Percentiles rank a stretch among this genome's conserved stretches.
Conservation (phyloP, 2,797 vertebrate species). For the Pterois miles region DNA sequence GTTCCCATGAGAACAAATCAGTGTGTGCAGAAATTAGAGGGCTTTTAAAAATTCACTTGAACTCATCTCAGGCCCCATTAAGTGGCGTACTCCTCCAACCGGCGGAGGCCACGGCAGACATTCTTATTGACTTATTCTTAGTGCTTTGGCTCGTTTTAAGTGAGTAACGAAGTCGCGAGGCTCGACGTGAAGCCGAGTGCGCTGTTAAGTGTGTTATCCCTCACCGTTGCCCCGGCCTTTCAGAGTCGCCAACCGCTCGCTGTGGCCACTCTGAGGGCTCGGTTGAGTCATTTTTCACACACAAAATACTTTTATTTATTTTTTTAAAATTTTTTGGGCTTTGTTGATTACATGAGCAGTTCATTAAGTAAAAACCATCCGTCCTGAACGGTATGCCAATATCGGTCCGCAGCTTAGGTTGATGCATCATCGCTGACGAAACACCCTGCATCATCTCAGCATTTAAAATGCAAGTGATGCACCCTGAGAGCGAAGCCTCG, state of each 20-base stretch:
- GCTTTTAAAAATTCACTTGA: constrained; percentile 79
- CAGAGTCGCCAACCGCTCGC: constrained; percentile 40
- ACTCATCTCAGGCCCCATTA: constrained; percentile 77
- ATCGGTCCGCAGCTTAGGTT: constrained; percentile 49
- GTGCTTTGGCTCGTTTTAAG: constrained; percentile 75
- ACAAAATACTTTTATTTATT: constrained; percentile 18
- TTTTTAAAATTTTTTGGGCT: constrained; percentile 27
- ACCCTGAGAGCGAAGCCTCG: constrained; percentile 3
- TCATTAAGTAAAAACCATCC: constrained; percentile 76
- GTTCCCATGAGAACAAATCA: constrained; percentile 72
- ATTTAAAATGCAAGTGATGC: constrained; percentile 53
- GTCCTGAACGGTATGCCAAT: constrained; percentile 71
- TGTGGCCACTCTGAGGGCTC: constrained; percentile 40
- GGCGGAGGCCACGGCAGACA: constrained; percentile 62
- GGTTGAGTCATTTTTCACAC: constrained; percentile 51
- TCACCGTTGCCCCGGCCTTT: constrained; percentile 45
- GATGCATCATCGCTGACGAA: constrained; percentile 71
- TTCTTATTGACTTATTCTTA: constrained; percentile 77
- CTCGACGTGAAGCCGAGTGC: constrained; percentile 51
- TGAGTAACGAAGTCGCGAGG: constrained; percentile 65
- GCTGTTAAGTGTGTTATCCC: constrained; percentile 63
- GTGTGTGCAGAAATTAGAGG: constrained; percentile 72
- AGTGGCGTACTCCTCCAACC: constrained; percentile 48
- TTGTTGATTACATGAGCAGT: constrained; percentile 69
- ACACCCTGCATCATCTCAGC: constrained; percentile 58